Evolutionary conservation across 1,140 invertebrate genomes (phyloP).

Genomic region (Apocrypta bakeri): DNA sequence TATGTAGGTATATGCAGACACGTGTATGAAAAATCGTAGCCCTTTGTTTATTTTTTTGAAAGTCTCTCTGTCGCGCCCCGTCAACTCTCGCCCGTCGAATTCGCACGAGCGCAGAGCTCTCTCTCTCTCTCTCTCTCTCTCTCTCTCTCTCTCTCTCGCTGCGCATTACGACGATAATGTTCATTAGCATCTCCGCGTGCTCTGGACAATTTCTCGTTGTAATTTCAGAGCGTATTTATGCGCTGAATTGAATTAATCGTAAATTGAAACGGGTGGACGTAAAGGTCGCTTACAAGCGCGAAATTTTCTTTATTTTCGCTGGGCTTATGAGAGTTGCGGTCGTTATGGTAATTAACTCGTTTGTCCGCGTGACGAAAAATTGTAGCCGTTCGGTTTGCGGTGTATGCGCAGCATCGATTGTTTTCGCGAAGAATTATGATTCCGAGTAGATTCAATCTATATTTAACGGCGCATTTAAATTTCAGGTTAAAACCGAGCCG

Average conservation of each 20-base stretch:
- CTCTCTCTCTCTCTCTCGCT: too few relatives aligned
- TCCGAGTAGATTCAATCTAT: background rate
- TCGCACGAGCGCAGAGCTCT: too few relatives aligned
- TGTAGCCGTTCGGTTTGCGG: background rate
- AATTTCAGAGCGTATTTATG: constrained; percentile 1
- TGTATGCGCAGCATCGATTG: background rate
- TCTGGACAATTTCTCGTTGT: background rate
- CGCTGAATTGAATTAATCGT: background rate
- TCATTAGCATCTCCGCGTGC: background rate
- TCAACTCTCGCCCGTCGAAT: background rate
- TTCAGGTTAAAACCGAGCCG: background rate
- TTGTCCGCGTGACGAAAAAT: background rate
- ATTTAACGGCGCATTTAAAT: background rate
- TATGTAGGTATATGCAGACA: too few relatives aligned
- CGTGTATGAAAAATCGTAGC: too few relatives aligned
- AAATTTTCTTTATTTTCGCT: background rate
- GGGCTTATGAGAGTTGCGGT: background rate
- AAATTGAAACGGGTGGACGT: background rate
- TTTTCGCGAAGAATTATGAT: background rate
- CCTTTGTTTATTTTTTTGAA: background rate
- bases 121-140: too few relatives aligned
- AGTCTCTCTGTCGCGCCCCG: background rate
- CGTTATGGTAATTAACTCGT: background rate
- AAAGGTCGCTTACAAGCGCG: background rate
- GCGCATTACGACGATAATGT: background rate